Percentiles rank a stretch among this genome's conserved stretches.
Conservation (phyloP, 2,888 invertebrate genomes). For the Ariolimax columbianus region DNA sequence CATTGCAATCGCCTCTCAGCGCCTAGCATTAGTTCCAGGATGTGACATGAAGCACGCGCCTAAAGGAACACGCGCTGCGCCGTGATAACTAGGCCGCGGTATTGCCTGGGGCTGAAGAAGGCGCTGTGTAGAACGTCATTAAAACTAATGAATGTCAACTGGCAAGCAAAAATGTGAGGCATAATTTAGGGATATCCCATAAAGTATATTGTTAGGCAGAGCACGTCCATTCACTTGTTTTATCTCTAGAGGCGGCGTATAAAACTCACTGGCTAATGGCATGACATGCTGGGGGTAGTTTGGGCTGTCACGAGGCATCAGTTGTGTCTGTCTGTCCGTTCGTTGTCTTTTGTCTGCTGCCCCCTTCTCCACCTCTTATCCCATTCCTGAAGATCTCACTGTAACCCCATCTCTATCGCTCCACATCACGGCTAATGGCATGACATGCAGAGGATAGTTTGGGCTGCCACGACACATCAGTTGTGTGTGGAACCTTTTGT, state of each 20-base stretch:
- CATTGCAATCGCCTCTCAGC: neutral
- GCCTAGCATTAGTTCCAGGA: neutral
- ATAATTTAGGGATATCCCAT: slow-evolving; percentile 17
- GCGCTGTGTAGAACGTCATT: slow-evolving; percentile 14
- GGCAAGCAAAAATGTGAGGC: neutral
- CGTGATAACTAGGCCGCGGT: slow-evolving; percentile 1
- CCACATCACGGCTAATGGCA: too few species aligned
- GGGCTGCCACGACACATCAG: too few species aligned
- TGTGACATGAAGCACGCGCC: slow-evolving; percentile 9
- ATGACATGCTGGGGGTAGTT: neutral
- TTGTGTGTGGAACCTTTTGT: too few species aligned
- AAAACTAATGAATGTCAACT: slow-evolving; percentile 27
- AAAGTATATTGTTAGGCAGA: slow-evolving; percentile 10
- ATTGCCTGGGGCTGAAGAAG: neutral
- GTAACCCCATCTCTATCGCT: too few species aligned
- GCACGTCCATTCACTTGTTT: neutral
- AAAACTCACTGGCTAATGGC: neutral
- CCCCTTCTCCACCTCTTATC: neutral
- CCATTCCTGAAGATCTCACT: neutral
- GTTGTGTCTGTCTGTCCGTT: neutral
- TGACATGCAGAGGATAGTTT: too few species aligned
- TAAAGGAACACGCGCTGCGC: neutral
- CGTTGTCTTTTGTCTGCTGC: neutral
- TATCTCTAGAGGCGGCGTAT: neutral
- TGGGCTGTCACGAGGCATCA: neutral